phyloP scores from a whole-genome alignment of 2,888 invertebrate genomes.

The Drosophila ochracea region DNA sequence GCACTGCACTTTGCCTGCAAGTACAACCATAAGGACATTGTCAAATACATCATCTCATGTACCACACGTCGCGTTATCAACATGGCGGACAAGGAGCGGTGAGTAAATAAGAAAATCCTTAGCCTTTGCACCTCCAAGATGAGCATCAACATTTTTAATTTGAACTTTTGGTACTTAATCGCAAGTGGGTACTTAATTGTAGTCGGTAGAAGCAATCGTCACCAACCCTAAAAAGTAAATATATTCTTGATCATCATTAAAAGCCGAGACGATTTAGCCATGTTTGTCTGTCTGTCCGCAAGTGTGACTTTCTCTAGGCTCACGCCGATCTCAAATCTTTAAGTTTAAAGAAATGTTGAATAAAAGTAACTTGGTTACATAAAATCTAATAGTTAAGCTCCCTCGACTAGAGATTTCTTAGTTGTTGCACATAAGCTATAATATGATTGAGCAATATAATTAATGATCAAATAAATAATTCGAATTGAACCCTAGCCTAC shows the following conservation, averaged over 20 bases:
- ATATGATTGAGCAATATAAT: neutral
- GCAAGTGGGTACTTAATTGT: neutral
- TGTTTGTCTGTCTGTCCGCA: neutral
- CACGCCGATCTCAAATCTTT: neutral
- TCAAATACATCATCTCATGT: conserved; percentile 94
- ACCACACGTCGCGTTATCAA: conserved; percentile 94
- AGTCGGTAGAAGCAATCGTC: neutral
- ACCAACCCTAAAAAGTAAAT: too few relatives aligned
- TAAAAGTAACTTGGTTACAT: neutral
- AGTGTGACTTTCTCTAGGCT: neutral
- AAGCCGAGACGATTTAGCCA: neutral
- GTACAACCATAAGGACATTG: conserved; percentile 95
- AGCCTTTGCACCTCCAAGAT: neutral
- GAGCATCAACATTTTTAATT: neutral
- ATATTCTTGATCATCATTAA: neutral
- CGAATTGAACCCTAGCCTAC: neutral
- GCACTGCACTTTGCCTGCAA: conserved; percentile 95
- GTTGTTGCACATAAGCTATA: neutral
- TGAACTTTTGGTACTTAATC: neutral
- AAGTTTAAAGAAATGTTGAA: neutral
- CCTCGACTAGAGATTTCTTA: neutral
- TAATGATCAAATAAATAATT: neutral
- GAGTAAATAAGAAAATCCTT: conserved; percentile 82
- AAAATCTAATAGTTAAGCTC: neutral
- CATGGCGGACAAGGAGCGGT: conserved; percentile 94